Percentiles rank a stretch among this genome's conserved stretches.
These are phyloP conservation scores for Phaethon lepturus DNA, from an alignment of 2,113 vertebrate genomes.

Conservation along the genomic window DNA sequence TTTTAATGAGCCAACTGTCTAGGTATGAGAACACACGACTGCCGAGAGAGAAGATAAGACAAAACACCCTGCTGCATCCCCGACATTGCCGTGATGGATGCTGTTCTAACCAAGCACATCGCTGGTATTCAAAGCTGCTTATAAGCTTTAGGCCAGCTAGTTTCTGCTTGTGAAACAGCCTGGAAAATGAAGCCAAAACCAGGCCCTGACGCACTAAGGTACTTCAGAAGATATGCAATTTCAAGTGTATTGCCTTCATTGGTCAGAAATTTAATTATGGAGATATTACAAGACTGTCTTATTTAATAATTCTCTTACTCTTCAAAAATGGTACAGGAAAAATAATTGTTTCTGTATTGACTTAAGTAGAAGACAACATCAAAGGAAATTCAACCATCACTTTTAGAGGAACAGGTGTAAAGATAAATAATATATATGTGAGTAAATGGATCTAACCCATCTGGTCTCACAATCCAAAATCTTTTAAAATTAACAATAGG, in stretches of 20 bases:
- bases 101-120: neutral
- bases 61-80: neutral
- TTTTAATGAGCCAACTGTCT: constrained; percentile 23
- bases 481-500: neutral
- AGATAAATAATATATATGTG: neutral
- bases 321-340: neutral
- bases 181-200: neutral
- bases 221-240: neutral
- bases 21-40: neutral
- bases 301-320: neutral
- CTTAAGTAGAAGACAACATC: neutral
- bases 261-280: neutral
- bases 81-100: neutral
- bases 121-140: neutral
- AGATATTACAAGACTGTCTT: neutral
- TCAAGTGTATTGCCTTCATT: neutral
- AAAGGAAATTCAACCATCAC: neutral
- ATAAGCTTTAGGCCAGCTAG: neutral
- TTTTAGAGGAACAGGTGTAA: neutral
- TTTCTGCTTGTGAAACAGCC: neutral
- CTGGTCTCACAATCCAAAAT: neutral
- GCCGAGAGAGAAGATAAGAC: neutral
- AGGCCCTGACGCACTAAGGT: neutral
- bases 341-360: neutral
- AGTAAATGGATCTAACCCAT: neutral